Base-by-base conservation (phyloP, 2,888 invertebrate species). In the Xestia sexstrigata region DNA sequence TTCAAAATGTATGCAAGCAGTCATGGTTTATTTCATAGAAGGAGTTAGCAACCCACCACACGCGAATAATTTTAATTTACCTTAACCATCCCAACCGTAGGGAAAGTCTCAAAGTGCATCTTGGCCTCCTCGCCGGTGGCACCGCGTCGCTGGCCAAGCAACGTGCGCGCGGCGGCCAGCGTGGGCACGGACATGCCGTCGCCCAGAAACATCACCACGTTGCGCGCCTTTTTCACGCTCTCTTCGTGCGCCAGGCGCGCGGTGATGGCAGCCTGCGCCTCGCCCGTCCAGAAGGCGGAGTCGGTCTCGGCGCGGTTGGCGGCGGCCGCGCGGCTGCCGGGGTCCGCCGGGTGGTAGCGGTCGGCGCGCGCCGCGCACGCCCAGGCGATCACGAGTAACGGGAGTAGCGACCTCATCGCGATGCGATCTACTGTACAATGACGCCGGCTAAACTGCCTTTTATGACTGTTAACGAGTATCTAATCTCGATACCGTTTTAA, bases 101-200 rank as follows among this genome's bases (percentile, higher is more conserved):
- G 97, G 81, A 98, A 98, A 7, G 92, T 91, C 84, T 98, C 98
- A 91, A 98, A 98, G 69, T 94, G 94, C 26, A 98, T 93, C 30
- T 93, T 88, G 2, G 95, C 92, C 79, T 97, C 97, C 91, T 98
- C 98, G 0, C 98, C 98, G 1, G 96, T 88, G 47, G 90, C 89
- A 0, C 95, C 94, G 0, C 93, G 90, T 9, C 96, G 93, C 91
- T 98, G 98, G 0, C 98, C 98, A 62, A 97, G 97, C 87, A 97
- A 97, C 47, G 97, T 97, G 84, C 98, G 96, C 30, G 97, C 97
- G 0, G 98, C 98, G 1, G 97, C 97, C 69, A 98, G 92, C 0
- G 98, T 98, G 1, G 98, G 96, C 62, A 98, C 93, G 11, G 98
- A 98, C 98, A 98, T 98, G 52, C 98, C 98, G 92, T 98, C 98